Base-by-base conservation (phyloP, 2,888 invertebrate species). In the Volucella inanis region DNA sequence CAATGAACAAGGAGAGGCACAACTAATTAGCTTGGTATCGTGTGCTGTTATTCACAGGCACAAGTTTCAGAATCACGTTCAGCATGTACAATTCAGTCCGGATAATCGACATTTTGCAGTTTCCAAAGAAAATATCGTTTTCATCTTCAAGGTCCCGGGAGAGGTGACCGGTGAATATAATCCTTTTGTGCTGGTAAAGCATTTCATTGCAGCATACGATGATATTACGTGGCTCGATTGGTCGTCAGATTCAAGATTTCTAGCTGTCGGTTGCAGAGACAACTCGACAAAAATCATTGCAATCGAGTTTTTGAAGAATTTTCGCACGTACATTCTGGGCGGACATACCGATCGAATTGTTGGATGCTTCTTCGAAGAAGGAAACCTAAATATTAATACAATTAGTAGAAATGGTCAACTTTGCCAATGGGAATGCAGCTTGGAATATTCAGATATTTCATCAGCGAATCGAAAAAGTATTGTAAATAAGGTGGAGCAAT, bases 91-190 rank as follows among this genome's bases (percentile, higher is more conserved):
- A 89, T 99, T 99, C 92, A 98, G 98, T 90, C 99, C 99, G 0
- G 96, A 99, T 93, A 98, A 98, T 22, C 96, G 95, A 93, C 96
- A 97, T 90, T 96, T 99, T 93, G 98, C 98, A 0, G 96, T 97
- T 11, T 97, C 97, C 52, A 96, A 97, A 91, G 96, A 95, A 89
- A 96, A 95, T 90, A 95, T 95, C 94, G 96, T 97, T 9, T 95
- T 97, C 88, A 93, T 99, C 75, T 99, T 97, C 93, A 95, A 95
- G 88, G 95, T 97, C 1, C 98, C 98, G 0, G 96, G 96, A 12
- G 94, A 94, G 76, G 94, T 95, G 90, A 94, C 95, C 0, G 96
- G 96, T 9, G 95, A 97, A 90, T 98, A 95, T 90, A 97, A 97
- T 91, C 97, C 98, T 0, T 98, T 99, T 91, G 93, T 95, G 11